Base-by-base conservation (phyloP, 2,888 invertebrate genomes). In the Halictus ligatus region DNA sequence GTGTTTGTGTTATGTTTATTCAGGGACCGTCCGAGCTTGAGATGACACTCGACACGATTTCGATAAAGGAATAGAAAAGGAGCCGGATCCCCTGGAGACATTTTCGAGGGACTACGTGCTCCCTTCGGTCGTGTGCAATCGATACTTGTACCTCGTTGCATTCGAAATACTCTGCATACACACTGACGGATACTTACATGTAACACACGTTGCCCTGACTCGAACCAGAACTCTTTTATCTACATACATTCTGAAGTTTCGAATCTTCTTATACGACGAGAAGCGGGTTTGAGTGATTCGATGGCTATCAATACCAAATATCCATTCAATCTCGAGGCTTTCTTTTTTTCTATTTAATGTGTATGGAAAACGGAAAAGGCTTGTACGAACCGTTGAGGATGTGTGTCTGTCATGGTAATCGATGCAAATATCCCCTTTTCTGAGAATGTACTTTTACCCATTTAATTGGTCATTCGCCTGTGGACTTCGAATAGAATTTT, bases 21-120 rank as follows among this genome's bases (percentile, higher is more conserved):
- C 69, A 35, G 40, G 8, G 50, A n/a, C 40, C 75, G 75, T 58
- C 40, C 77, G 60, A 58, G 60, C 25, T 13, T n/a, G 29, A 74
- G 84, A 71, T 74, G 79, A 67, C n/a, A 35, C 48, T 69, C 40
- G 60, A 64, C 60, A 60, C 74, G 84, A 80, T 35, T 46, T 48
- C 78, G 69, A 40, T 46, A 67, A 69, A 72, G 80, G 72, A 60
- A 43, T 71, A 40, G 75, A 84, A 58, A 84, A 79, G 84, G 75
- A 80, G 74, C 71, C 67, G 60, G 72, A 54, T 60, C 75, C 80
- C 71, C 64, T 13, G 48, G 78, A 84, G 78, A 84, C 67, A 50
- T 46, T 71, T 78, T 54, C 69, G 48, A 78, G 77, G 1, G 69
- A 43, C 35, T 69, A 69, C 40, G 77, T 54, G 69, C 54, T 35